phyloP scores from a whole-genome alignment of 2,888 invertebrate genomes.

The Ormyrus nitidulus region DNA sequence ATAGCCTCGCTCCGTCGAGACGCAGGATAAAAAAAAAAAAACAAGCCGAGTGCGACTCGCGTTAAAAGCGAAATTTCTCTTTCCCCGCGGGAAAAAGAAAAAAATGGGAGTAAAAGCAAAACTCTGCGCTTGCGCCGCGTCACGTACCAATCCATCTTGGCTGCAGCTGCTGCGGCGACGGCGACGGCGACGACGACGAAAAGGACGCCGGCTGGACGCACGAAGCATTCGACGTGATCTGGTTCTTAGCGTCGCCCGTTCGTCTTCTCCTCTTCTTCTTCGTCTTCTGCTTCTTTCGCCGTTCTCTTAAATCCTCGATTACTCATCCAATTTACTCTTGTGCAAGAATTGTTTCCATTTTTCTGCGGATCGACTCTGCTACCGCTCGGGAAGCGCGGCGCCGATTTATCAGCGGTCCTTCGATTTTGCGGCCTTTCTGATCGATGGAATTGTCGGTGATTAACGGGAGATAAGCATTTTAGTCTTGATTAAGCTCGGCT shows the following conservation, averaged over 20 bases:
- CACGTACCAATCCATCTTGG: slow-evolving; percentile 51
- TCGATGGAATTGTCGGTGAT: too few species aligned
- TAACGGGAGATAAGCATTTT: too few species aligned
- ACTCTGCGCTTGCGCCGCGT: slow-evolving; percentile 19
- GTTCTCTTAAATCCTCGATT: too few species aligned
- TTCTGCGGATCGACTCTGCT: background rate
- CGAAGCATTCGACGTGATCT: slow-evolving; percentile 39
- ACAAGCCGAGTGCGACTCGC: too few species aligned
- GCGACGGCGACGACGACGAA: slow-evolving; percentile 41
- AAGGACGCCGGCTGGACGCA: slow-evolving; percentile 14
- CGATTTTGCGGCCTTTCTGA: too few species aligned
- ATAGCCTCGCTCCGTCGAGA: too few species aligned
- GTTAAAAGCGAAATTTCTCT: slow-evolving; percentile 1
- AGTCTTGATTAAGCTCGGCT: too few species aligned
- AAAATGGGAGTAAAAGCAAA: slow-evolving; percentile 22
- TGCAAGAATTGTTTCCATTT: slow-evolving; percentile 1
- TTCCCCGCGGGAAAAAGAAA: background rate
- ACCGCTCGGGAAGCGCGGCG: too few species aligned
- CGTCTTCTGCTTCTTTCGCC: background rate
- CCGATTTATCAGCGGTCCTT: too few species aligned
- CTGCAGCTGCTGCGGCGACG: slow-evolving; percentile 43
- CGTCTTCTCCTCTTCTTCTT: background rate
- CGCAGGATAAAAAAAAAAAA: too few species aligned
- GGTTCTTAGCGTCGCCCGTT: background rate
- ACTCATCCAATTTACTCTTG: slow-evolving; percentile 19